These are phyloP conservation scores for Seladonia tumulorum DNA, from an alignment of 2,888 invertebrate genomes.

Conservation along the genomic window DNA sequence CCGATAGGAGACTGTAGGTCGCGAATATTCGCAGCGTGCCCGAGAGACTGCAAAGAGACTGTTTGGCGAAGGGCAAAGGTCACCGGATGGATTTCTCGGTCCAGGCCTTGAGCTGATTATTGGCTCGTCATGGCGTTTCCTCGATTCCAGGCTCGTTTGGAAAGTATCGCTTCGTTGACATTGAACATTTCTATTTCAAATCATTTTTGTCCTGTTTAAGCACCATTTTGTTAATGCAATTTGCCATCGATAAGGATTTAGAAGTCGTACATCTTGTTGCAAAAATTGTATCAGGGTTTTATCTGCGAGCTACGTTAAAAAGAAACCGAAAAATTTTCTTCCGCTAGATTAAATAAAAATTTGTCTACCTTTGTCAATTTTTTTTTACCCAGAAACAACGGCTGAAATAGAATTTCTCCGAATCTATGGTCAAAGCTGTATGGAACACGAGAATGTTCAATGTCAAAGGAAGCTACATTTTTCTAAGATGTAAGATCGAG, in stretches of 20 bases:
- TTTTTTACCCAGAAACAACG: not conserved
- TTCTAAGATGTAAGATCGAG: not conserved
- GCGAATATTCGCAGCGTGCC: constrained; percentile 7
- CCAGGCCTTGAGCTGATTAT: not conserved
- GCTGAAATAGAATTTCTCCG: not conserved
- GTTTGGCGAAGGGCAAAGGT: not conserved
- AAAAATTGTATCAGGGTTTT: not conserved
- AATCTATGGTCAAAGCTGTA: not conserved
- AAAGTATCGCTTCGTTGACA: not conserved
- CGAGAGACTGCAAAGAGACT: not conserved
- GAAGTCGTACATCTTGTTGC: not conserved
- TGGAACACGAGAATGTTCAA: not conserved
- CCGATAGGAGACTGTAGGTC: constrained; percentile 3
- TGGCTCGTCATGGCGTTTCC: not conserved
- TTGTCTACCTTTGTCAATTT: not conserved
- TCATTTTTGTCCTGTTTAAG: not conserved
- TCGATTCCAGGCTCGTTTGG: not conserved
- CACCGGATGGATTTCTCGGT: not conserved
- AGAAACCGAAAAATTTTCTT: not conserved
- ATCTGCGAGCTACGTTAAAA: too few species aligned
- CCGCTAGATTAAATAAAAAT: not conserved
- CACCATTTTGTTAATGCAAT: too few species aligned
- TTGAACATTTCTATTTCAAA: not conserved
- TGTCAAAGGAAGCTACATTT: not conserved
- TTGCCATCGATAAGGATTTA: not conserved